These are phyloP conservation scores for Malacosoma neustria DNA, from an alignment of 2,888 invertebrate genomes.

Conservation along the genomic window DNA sequence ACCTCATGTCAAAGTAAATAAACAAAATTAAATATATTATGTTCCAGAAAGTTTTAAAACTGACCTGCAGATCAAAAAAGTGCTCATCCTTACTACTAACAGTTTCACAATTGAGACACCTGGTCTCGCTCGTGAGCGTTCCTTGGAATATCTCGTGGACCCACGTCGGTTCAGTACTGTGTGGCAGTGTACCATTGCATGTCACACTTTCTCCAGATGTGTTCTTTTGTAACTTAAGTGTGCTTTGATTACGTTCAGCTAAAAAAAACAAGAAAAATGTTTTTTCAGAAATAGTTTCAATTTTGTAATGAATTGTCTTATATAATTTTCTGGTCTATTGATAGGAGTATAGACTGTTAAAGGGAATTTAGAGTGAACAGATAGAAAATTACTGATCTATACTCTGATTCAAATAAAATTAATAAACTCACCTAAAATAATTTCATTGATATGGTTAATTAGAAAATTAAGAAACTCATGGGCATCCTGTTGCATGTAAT, in stretches of 20 bases:
- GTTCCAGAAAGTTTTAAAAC: no score
- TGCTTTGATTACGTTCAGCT: constrained; percentile 86
- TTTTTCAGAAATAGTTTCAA: no score
- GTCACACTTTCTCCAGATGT: constrained; percentile 50
- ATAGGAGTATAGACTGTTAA: no score
- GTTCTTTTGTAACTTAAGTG: constrained; percentile 76
- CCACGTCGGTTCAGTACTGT: constrained; percentile 93
- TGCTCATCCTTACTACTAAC: constrained; percentile 99
- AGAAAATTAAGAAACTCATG: constrained; percentile 99
- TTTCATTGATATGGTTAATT: constrained; percentile 98
- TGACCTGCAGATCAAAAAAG: constrained; percentile 94
- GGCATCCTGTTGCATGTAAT: constrained; percentile 99
- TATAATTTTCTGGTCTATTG: no score
- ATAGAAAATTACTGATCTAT: no score
- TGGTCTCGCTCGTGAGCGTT: constrained; percentile 98
- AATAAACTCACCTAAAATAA: constrained; percentile 87
- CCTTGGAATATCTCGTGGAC: constrained; percentile 99
- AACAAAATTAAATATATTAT: no score
- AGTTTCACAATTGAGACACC: constrained; percentile 99
- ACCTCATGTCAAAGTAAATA: no score
- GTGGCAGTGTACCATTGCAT: constrained; percentile 50
- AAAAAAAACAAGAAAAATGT: no score
- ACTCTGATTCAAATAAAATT: no score
- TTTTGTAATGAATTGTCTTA: no score
- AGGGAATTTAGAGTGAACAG: no score